Evolutionary conservation across 2,797 vertebrate species (phyloP).

Genomic region (Ctenopoma kingsleyae): DNA sequence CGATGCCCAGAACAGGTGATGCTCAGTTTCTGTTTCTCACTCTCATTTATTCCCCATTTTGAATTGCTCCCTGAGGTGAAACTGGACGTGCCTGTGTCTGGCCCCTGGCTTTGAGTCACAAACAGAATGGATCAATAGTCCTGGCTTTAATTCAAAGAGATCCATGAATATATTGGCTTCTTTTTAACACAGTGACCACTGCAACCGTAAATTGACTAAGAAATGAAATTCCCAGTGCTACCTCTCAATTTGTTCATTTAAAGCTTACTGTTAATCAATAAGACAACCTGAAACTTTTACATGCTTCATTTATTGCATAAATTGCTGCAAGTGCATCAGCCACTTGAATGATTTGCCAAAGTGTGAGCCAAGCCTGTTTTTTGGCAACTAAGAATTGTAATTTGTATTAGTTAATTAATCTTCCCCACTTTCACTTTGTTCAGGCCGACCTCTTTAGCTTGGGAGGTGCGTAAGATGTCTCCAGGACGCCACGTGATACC

Average conservation of each 20-base stretch:
- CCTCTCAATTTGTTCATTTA: conserved; percentile 61
- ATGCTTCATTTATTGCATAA: conserved; percentile 47
- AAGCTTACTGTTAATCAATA: conserved; percentile 67
- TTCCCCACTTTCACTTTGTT: conserved; percentile 24
- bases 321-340: conserved; percentile 45
- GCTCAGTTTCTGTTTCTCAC: conserved; percentile 16
- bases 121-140: conserved; percentile 74
- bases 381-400: conserved; percentile 16
- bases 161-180: conserved; percentile 77
- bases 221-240: conserved; percentile 69
- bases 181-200: conserved; percentile 79
- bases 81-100: conserved; percentile 57
- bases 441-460: conserved; percentile 97
- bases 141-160: conserved; percentile 80
- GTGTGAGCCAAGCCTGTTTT: conserved; percentile 32
- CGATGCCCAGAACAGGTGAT: conserved; percentile 97
- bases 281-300: conserved; percentile 59
- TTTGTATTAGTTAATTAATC: conserved; percentile 19
- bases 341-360: conserved; percentile 41
- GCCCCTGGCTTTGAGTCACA: conserved; percentile 67
- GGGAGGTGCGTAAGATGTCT: conserved; percentile 99
- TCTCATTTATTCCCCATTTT: conserved; percentile 35
- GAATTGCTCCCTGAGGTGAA: conserved; percentile 56
- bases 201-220: conserved; percentile 78
- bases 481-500: conserved; percentile 96